Evolutionary conservation across 2,797 vertebrate genomes (phyloP).

Genomic region (Eupleurogrammus muticus): DNA sequence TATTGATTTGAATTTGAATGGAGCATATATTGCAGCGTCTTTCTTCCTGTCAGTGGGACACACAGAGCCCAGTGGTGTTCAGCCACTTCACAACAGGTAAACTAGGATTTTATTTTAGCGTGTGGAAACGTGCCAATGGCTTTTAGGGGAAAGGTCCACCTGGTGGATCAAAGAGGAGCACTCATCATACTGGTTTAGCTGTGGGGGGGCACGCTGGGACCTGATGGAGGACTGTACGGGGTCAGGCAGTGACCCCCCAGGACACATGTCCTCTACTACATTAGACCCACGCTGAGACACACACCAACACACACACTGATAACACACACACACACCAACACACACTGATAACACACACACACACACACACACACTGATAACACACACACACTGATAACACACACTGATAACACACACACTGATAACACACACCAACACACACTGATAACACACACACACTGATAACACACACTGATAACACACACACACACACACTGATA

Average conservation of each 20-base stretch:
- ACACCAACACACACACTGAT: no score
- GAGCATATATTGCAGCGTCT: slow-evolving; percentile 28
- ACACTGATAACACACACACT: no score
- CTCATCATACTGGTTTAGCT: slow-evolving; percentile 53
- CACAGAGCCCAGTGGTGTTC: slow-evolving; percentile 10
- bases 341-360: no score
- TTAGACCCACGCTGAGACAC: slow-evolving; percentile 74
- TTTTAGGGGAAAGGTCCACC: slow-evolving; percentile 59
- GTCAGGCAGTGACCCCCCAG: slow-evolving; percentile 56
- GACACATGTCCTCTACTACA: slow-evolving; percentile 59
- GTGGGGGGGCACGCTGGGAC: slow-evolving; percentile 59
- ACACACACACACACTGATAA: no score
- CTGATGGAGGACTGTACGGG: slow-evolving; percentile 47
- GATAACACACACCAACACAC: no score
- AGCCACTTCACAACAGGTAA: slow-evolving; percentile 35
- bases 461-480: no score
- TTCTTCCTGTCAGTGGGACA: slow-evolving; percentile 45
- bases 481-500: no score
- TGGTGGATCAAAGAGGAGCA: slow-evolving; percentile 61
- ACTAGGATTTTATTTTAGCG: no score
- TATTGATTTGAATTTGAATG: slow-evolving; percentile 19
- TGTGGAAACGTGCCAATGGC: no score
- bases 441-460: no score
- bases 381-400: no score
- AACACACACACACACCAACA: no score